Conservation (phyloP, 2,113 vertebrate species). For the Saguinus midas region DNA sequence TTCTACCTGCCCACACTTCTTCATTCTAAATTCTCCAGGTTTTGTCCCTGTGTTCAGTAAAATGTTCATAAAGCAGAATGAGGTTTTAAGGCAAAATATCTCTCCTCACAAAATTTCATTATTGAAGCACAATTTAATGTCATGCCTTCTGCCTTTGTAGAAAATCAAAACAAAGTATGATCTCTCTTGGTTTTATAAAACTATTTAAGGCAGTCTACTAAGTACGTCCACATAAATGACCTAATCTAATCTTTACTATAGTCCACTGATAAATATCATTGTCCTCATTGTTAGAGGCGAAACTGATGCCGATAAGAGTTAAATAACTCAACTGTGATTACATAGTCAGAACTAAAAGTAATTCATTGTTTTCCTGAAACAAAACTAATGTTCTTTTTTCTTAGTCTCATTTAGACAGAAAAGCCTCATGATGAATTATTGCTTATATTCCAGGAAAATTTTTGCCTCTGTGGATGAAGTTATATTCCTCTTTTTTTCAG, state of each 20-base stretch:
- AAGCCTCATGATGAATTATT: not conserved
- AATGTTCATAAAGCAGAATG: not conserved
- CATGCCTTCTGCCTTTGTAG: not conserved
- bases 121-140: not conserved
- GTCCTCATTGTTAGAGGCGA: not conserved
- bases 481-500: conserved; percentile 19
- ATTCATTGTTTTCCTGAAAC: not conserved
- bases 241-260: not conserved
- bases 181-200: conserved; percentile 9
- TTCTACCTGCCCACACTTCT: not conserved
- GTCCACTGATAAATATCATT: not conserved
- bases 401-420: not conserved
- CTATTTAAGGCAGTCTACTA: not conserved
- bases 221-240: not conserved
- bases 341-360: not conserved
- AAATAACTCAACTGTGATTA: not conserved
- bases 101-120: not conserved
- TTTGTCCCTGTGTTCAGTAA: not conserved
- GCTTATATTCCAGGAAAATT: conserved; percentile 21
- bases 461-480: conserved; percentile 32
- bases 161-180: not conserved
- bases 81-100: not conserved
- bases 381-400: not conserved
- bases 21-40: not conserved
- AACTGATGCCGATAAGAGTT: not conserved